phyloP scores from a whole-genome alignment of 2,797 vertebrate species.

The Rhincodon typus region DNA sequence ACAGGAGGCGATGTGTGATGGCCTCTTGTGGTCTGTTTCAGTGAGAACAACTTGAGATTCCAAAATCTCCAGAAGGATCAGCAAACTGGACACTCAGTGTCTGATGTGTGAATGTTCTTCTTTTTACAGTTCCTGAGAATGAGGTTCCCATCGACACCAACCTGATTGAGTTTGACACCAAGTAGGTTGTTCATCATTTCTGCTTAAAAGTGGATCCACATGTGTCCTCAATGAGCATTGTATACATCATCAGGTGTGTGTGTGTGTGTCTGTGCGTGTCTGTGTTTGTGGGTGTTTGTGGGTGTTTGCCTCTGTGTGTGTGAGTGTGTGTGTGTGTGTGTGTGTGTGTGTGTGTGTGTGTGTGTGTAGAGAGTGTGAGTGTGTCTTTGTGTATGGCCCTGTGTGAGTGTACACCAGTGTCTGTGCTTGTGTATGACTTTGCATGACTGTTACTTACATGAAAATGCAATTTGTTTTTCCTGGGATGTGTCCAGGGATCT shows the following conservation, averaged over 20 bases:
- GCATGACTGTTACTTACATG: background rate
- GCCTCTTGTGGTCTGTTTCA: background rate
- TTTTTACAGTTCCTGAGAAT: constrained; percentile 69
- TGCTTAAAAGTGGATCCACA: background rate
- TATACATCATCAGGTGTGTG: constrained; percentile 31
- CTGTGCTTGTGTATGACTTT: no score
- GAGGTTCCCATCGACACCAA: constrained; percentile 83
- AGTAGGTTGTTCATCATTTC: constrained; percentile 66
- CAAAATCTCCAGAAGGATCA: background rate
- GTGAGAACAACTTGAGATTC: background rate
- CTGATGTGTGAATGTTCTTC: background rate
- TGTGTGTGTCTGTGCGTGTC: background rate
- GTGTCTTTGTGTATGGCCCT: background rate
- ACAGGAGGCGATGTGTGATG: background rate
- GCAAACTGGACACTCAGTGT: background rate
- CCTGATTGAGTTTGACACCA: constrained; percentile 90
- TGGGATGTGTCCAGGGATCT: background rate
- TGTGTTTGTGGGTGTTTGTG: background rate
- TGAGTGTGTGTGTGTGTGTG: background rate
- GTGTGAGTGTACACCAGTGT: no score
- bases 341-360: background rate
- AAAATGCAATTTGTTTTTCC: background rate
- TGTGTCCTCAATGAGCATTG: background rate
- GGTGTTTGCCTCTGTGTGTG: background rate
- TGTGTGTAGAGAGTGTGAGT: background rate